Evolutionary conservation across 2,113 vertebrate genomes (phyloP), one percentile per base, ranked within the genome.

Genomic region (Calidris pugnax): DNA sequence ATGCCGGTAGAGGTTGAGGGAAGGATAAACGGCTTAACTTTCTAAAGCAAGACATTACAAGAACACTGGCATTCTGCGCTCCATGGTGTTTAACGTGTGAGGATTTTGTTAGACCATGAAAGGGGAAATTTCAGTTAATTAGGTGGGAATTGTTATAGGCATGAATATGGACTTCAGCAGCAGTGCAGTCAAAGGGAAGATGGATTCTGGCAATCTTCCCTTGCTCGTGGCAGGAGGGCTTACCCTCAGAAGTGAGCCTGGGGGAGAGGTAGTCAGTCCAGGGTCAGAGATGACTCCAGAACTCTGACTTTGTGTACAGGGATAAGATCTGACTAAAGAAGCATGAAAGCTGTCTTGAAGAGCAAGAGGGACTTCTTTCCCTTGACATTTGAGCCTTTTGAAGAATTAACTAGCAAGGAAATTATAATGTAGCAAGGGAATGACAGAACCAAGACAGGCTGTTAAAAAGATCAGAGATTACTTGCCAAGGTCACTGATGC

Each of bases 331-430:
- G 69, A 77, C 71, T 84, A 66, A 87, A 94, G 74, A 64, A 77
- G 35, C 5, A 6, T 67, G 37, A 92, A 93, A 82, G 24, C 53
- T 82, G 47, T 85, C 57, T 91, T 81, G 32, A 55, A 74, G 56
- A 74, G n/a, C 76, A 83, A 66, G 37, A 45, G 66, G 13, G 26
- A 39, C 75, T 93, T 72, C 63, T 16, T 78, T 92, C 63, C 71
- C 60, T 24, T 80, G 57, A 22, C 47, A 37, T 92, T 37, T 87
- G 72, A 86, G 66, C 57, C 45, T 87, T 94, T 64, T 84, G 79
- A 87, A 91, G 72, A 94, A 86, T 95, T 84, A 67, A 10, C 37
- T 73, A 71, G 63, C 84, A 76, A 85, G 48, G 51, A 84, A 93
- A 55, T 86, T 27, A 55, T 23, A 80, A 53, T 35, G 41, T 56